Evolutionary conservation across 2,888 invertebrate genomes (phyloP), one percentile per base, ranked within the genome.

Genomic region (Euproctis similis): DNA sequence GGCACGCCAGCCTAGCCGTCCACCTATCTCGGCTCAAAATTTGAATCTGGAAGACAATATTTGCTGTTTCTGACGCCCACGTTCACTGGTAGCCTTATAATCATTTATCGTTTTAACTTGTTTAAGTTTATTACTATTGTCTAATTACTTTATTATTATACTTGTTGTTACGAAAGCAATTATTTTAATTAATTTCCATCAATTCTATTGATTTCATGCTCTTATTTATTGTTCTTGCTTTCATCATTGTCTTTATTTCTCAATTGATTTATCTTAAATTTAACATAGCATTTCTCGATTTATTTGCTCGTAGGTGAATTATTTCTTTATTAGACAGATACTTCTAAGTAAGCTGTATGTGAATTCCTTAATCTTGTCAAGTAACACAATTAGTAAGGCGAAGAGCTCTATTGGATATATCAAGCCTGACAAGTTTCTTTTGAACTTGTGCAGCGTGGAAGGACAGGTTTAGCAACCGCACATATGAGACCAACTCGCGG

Each of bases 381-480:
- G 53, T 56, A 53, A 60, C 52, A 55, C 59, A 56, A 65, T 71
- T 68, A 73, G 59, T 60, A 61, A 60, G 59, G 62, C 60, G 59
- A 55, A 57, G 51, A 58, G 53, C 55, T 63, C 67, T 64, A 70
- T 76, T 73, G 71, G 70, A 67, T n/a, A n/a, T 63, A 59, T 53
- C 66, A 59, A 53, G 64, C 59, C 55, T 48, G 60, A 76, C 75
- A 67, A 70, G 78, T 78, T 70, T 59, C 45, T 53, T 62, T 60
- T 61, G 68, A 70, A 71, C 71, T 69, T 66, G 71, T 68, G 66
- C 58, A 47, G 49, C 51, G 54, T 54, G 56, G 50, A 54, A 32
- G 50, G 69, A 77, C 80, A 70, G 75, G 81, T 78, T 75, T 70
- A 55, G 60, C 70, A 70, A 70, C 72, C 64, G 60, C 63, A 64